These are phyloP conservation scores for Pristionchus exspectatus DNA, from an alignment of 2,888 invertebrate genomes.

Conservation along the genomic window DNA sequence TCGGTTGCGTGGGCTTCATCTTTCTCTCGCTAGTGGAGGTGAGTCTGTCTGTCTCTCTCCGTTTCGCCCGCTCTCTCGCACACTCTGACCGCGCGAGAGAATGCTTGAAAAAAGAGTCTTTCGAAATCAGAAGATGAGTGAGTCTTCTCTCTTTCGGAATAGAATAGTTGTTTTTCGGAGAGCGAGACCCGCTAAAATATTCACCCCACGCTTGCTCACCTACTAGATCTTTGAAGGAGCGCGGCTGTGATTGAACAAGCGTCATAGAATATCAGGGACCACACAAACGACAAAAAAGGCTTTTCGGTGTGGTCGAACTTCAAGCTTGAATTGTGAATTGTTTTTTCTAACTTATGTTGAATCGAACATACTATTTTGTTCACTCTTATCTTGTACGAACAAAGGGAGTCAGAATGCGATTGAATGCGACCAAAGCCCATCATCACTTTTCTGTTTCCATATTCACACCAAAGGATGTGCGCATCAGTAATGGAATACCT, in stretches of 20 bases:
- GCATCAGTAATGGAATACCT: constrained; percentile 12
- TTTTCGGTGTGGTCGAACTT: too few relatives aligned
- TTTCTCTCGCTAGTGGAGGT: constrained; percentile 77
- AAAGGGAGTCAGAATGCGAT: too few relatives aligned
- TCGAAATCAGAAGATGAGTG: constrained; percentile 28
- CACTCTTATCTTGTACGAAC: too few relatives aligned
- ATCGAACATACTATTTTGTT: too few relatives aligned
- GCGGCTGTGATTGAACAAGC: neutral
- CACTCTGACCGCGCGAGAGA: neutral
- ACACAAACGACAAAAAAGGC: too few relatives aligned
- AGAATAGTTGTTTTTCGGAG: neutral
- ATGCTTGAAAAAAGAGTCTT: neutral
- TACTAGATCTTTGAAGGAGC: neutral
- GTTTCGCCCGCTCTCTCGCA: neutral
- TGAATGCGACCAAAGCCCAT: too few relatives aligned
- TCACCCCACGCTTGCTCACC: neutral
- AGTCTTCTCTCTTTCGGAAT: neutral
- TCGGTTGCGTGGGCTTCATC: constrained; percentile 78
- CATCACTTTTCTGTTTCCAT: neutral
- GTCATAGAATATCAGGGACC: neutral
- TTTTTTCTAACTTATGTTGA: too few relatives aligned
- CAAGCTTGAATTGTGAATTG: too few relatives aligned
- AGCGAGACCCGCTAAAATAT: neutral
- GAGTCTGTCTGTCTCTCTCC: neutral
- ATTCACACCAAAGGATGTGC: constrained; percentile 29